phyloP scores from a whole-genome alignment of 2,113 vertebrate species.

The Cyphomyrus discorhynchus region DNA sequence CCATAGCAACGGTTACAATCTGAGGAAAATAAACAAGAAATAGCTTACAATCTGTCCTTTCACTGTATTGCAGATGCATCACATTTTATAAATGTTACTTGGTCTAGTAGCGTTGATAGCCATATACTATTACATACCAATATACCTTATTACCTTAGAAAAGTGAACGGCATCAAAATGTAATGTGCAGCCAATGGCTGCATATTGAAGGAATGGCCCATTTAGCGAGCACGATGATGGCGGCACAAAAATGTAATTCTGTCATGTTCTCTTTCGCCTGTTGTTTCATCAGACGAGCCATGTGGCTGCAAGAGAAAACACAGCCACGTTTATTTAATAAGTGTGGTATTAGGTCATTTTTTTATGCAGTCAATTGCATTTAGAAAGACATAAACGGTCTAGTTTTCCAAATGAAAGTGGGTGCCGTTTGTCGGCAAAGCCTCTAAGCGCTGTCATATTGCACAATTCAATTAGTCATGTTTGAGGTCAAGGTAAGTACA shows the following conservation, averaged over 20 bases:
- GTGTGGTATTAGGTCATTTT: not conserved
- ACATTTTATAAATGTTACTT: not conserved
- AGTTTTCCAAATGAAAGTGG: not conserved
- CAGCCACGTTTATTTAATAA: constrained; percentile 9
- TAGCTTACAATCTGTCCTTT: not conserved
- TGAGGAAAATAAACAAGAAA: not conserved
- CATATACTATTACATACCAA: not conserved
- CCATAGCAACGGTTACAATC: not conserved
- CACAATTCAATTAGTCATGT: not conserved
- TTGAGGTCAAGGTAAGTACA: not conserved
- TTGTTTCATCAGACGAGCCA: not conserved
- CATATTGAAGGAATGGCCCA: not conserved
- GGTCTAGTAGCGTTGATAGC: not conserved
- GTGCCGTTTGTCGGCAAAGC: not conserved
- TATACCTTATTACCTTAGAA: not conserved
- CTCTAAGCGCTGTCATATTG: not conserved
- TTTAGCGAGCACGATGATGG: not conserved
- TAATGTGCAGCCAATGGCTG: not conserved
- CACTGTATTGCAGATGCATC: not conserved
- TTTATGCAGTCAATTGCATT: not conserved
- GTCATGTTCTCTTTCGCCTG: not conserved
- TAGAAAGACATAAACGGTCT: not conserved
- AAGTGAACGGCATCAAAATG: not conserved
- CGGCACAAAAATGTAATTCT: not conserved
- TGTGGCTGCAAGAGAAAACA: not conserved